Evolutionary conservation across 2,113 vertebrate species (phyloP).

Genomic region (Siniperca knerii): DNA sequence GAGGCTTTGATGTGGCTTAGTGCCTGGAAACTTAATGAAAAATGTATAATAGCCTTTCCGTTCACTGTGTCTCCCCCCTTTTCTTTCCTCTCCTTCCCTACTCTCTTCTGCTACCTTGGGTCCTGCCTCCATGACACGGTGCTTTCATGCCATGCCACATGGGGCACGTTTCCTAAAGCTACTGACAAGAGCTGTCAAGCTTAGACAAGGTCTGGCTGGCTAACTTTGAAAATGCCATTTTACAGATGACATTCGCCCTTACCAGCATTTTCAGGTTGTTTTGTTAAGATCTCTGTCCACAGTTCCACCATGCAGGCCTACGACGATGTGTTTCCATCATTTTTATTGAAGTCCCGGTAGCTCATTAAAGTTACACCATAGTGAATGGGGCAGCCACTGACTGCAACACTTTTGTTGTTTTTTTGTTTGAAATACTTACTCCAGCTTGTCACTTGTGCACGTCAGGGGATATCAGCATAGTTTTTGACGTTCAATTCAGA

Average conservation of each 20-base stretch:
- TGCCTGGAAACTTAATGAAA: conserved; percentile 88
- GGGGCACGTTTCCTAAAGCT: conserved; percentile 47
- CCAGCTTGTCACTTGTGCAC: neutral
- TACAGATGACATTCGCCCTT: neutral
- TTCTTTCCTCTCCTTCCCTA: conserved; percentile 24
- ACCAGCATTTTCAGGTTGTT: conserved; percentile 1
- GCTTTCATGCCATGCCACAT: conserved; percentile 56
- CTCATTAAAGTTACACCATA: neutral
- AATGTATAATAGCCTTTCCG: conserved; percentile 86
- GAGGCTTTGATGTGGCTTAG: conserved; percentile 87
- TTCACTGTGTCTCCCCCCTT: conserved; percentile 62
- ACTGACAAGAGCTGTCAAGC: conserved; percentile 40
- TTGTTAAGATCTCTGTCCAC: neutral
- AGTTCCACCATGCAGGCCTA: neutral
- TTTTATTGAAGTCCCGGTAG: neutral
- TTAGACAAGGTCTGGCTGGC: neutral
- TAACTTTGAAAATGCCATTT: neutral
- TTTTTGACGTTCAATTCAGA: neutral
- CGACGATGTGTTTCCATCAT: neutral
- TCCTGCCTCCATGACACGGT: conserved; percentile 63
- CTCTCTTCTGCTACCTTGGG: conserved; percentile 36
- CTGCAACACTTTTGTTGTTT: too few species aligned
- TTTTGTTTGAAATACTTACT: neutral
- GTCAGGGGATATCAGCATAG: neutral
- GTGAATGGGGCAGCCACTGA: neutral